Percentiles rank a stretch among this genome's conserved stretches.
Conservation (phyloP, 2,888 invertebrate species). For the Tetheella fluctuosa region DNA sequence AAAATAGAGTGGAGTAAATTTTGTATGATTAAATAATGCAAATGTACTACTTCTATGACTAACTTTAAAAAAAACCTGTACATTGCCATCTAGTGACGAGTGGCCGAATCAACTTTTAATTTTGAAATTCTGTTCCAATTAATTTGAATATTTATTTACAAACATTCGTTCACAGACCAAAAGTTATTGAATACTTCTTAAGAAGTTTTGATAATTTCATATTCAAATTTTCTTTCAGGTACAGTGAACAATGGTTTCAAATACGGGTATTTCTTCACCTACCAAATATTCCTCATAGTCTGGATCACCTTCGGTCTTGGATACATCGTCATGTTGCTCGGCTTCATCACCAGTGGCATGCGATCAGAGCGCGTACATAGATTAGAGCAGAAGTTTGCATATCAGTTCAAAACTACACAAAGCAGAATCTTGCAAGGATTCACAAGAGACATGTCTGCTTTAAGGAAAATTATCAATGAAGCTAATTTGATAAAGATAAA, state of each 20-base stretch:
- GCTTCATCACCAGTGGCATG: constrained; percentile 92
- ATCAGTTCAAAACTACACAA: constrained; percentile 91
- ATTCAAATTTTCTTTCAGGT: constrained; percentile 55
- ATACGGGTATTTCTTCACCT: constrained; percentile 87
- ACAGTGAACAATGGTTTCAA: constrained; percentile 78
- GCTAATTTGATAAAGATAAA: constrained; percentile 92
- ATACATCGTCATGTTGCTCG: constrained; percentile 94
- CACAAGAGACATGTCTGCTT: constrained; percentile 88
- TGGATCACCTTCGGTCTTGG: constrained; percentile 97
- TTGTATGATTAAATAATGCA: too few species aligned
- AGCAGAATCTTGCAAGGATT: constrained; percentile 90
- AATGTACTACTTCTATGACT: too few species aligned
- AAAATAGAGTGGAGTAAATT: too few species aligned
- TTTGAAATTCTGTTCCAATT: background rate
- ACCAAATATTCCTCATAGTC: constrained; percentile 91
- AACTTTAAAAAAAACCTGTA: too few species aligned
- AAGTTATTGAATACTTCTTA: too few species aligned
- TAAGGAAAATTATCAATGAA: constrained; percentile 91
- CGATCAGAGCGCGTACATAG: constrained; percentile 88
- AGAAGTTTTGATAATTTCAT: background rate
- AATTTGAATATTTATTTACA: background rate
- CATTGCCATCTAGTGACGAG: background rate
- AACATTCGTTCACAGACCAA: background rate
- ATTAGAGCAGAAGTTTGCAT: constrained; percentile 90
- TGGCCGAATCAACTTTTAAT: background rate